Conservation (phyloP, 2,888 invertebrate genomes). For the Dynastes maya region DNA sequence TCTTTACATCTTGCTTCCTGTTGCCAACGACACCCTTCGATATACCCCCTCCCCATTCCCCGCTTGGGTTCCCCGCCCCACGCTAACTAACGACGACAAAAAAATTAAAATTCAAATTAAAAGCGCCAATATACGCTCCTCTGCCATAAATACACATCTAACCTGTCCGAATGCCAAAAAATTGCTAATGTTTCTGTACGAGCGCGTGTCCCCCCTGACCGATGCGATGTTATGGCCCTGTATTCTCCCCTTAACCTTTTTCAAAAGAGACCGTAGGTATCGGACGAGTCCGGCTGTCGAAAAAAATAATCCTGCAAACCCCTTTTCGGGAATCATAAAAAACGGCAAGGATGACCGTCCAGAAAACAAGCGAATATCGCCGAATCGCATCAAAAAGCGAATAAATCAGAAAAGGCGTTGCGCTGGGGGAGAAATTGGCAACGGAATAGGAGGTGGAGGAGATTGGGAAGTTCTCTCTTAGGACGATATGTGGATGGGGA, state of each 20-base stretch:
- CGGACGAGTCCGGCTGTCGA: neutral
- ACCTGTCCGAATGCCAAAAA: slow-evolving; percentile 43
- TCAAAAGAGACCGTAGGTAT: slow-evolving; percentile 22
- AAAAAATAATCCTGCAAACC: slow-evolving; percentile 27
- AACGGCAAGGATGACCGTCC: slow-evolving; percentile 37
- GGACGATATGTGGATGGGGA: slow-evolving; percentile 1
- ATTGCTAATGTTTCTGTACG: slow-evolving; percentile 34
- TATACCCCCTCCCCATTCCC: neutral
- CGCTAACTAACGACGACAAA: slow-evolving; percentile 36
- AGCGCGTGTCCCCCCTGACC: slow-evolving; percentile 3
- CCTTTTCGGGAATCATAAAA: slow-evolving; percentile 25
- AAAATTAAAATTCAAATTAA: slow-evolving; percentile 46
- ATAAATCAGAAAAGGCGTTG: slow-evolving; percentile 39
- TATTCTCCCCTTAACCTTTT: slow-evolving; percentile 24
- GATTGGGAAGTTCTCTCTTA: neutral
- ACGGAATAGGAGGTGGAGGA: slow-evolving; percentile 3
- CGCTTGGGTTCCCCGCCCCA: neutral
- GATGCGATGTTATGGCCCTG: slow-evolving; percentile 4
- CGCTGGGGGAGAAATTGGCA: slow-evolving; percentile 13
- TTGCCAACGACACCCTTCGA: slow-evolving; percentile 16
- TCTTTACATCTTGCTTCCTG: slow-evolving; percentile 32
- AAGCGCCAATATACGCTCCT: slow-evolving; percentile 39
- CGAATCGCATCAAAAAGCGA: slow-evolving; percentile 37
- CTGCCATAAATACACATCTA: slow-evolving; percentile 43
- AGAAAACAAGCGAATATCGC: slow-evolving; percentile 37